phyloP scores from a whole-genome alignment of 2,113 vertebrate species.

The Hiodon tergisus region DNA sequence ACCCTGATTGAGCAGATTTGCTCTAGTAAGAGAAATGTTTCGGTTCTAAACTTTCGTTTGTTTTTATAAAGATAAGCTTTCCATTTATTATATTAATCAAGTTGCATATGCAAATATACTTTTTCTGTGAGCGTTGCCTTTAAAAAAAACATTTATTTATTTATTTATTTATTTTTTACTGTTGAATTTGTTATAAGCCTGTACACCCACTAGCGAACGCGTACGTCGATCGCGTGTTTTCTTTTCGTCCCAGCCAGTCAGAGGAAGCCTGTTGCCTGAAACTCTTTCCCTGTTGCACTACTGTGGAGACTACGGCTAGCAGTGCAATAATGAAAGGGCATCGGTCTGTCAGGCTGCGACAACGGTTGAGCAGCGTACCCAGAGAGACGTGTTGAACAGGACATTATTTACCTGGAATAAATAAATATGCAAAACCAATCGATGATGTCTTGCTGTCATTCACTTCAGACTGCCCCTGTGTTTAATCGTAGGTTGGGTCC shows the following conservation, averaged over 20 bases:
- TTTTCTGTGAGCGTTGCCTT: too few species aligned
- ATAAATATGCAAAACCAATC: constrained; percentile 7
- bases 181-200: neutral
- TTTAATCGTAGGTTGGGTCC: too few species aligned
- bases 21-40: too few species aligned
- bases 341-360: constrained; percentile 61
- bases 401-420: neutral
- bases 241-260: neutral
- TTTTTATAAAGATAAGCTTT: too few species aligned
- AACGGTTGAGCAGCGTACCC: constrained; percentile 3
- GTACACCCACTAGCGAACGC: neutral
- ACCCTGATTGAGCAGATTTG: neutral
- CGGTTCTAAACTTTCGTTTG: too few species aligned
- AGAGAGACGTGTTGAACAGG: neutral
- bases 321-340: constrained; percentile 97
- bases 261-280: constrained; percentile 58
- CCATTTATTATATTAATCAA: too few species aligned
- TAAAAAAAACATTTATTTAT: neutral
- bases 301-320: constrained; percentile 77
- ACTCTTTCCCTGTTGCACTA: constrained; percentile 96
- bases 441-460: neutral
- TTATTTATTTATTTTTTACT: neutral
- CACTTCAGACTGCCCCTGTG: too few species aligned
- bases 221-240: neutral
- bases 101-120: too few species aligned